phyloP scores from a whole-genome alignment of 2,113 vertebrate genomes.

The Eulemur macaco region DNA sequence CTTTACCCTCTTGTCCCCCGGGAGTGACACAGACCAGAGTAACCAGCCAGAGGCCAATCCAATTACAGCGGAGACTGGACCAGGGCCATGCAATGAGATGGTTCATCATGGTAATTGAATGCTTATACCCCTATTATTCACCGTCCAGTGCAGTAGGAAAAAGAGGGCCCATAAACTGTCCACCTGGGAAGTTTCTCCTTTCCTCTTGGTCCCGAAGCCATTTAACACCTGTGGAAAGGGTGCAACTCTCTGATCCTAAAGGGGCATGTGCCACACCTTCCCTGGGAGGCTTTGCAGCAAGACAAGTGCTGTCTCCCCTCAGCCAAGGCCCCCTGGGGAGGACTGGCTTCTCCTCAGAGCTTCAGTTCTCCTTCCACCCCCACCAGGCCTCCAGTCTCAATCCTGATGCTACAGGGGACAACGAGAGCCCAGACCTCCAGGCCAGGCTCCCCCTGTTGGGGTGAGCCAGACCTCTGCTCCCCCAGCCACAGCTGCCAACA shows the following conservation, averaged over 20 bases:
- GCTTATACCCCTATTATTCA: conserved; percentile 59
- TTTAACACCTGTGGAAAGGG: neutral
- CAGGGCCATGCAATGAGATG: conserved; percentile 10
- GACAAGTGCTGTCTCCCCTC: neutral
- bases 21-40: conserved; percentile 36
- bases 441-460: conserved; percentile 20
- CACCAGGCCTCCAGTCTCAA: neutral
- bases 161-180: neutral
- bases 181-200: neutral
- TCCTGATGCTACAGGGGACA: conserved; percentile 6
- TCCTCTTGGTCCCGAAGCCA: conserved; percentile 4
- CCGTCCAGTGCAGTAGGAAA: conserved; percentile 8
- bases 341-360: neutral
- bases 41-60: conserved; percentile 39
- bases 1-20: neutral
- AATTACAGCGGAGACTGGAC: conserved; percentile 42
- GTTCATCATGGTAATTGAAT: conserved; percentile 58
- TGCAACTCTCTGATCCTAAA: neutral
- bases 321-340: too few species aligned
- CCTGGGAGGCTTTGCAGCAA: neutral
- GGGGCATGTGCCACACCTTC: neutral
- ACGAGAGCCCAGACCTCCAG: neutral
- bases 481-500: conserved; percentile 4
- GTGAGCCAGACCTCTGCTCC: neutral
- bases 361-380: neutral